Evolutionary conservation across 2,797 vertebrate genomes (phyloP), one percentile per base, ranked within the genome.

Genomic region (Florisuga fusca): DNA sequence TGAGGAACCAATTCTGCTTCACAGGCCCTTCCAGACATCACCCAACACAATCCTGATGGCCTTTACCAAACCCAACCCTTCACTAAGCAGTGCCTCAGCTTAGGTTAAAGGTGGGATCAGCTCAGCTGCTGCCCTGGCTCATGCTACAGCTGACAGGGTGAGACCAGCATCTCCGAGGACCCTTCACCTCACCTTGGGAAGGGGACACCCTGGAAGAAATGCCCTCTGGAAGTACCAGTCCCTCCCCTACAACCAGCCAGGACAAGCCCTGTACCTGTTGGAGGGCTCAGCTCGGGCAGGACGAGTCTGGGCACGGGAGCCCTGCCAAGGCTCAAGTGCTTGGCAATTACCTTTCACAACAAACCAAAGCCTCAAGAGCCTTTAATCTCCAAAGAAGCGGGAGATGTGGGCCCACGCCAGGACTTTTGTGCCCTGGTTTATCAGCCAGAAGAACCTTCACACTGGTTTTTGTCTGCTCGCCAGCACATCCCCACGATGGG

Each of bases 301-400:
- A 72, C 13, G 31, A 50, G 91, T n/a, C 93, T 72, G 23, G 3
- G 58, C 25, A 0, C 0, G 29, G 93, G 95, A 93, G 67, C 73
- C 68, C 58, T 6, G 94, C 95, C 95, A 95, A 78, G 73, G 33
- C 68, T 55, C 81, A 14, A 87, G 91, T 25, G 82, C 89, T 67
- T 77, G 2, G 10, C 90, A 87, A 93, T 94, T 86, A 82, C 84
- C 86, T 89, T 73, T 86, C 90, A 92, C 91, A 95, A 95, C 90
- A 94, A 95, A 93, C 92, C 73, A 2, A 93, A 93, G 91, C 93
- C 94, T 94, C 79, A 74, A 92, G 77, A 88, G 88, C 86, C 84
- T 76, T 82, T 82, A 27, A 88, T 90, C 88, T 43, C 71, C 71
- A 45, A 61, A 4, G 31, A 59, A 84, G 77, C 2, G 67, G 53